These are phyloP conservation scores for Geotrupes spiniger DNA, from an alignment of 2,888 invertebrate genomes.

Conservation along the genomic window DNA sequence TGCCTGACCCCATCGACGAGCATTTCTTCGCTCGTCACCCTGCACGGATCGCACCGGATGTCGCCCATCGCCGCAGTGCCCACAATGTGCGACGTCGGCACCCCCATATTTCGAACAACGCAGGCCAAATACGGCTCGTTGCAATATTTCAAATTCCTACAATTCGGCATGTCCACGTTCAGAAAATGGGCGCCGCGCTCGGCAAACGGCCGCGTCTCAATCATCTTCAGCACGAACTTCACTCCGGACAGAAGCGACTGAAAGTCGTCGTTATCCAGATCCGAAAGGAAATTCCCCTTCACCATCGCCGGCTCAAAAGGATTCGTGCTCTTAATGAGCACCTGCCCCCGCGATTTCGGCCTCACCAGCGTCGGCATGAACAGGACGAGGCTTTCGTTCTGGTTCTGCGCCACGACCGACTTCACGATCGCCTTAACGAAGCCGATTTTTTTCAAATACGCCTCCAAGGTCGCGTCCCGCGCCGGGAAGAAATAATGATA, in stretches of 20 bases:
- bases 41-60: slow-evolving; percentile 35
- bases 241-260: slow-evolving; percentile 55
- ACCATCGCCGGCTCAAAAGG: slow-evolving; percentile 43
- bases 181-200: slow-evolving; percentile 42
- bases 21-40: slow-evolving; percentile 48
- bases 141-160: slow-evolving; percentile 40
- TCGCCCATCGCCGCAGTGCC: slow-evolving; percentile 45
- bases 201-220: slow-evolving; percentile 47
- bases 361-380: slow-evolving; percentile 46
- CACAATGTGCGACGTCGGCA: slow-evolving; percentile 22
- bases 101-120: slow-evolving; percentile 31
- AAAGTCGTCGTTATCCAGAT: slow-evolving; percentile 52
- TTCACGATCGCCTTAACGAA: slow-evolving; percentile 34
- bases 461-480: slow-evolving; percentile 10
- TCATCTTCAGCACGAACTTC: slow-evolving; percentile 44
- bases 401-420: slow-evolving; percentile 34
- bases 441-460: slow-evolving; percentile 29
- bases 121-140: slow-evolving; percentile 58
- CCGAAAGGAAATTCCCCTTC: slow-evolving; percentile 61
- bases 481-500: slow-evolving; percentile 31
- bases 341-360: slow-evolving; percentile 49
- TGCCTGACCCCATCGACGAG: slow-evolving; percentile 45
- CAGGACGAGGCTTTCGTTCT: slow-evolving; percentile 32
- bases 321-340: slow-evolving; percentile 52
- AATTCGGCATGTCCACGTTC: slow-evolving; percentile 45